These are phyloP conservation scores for Melozone crissalis DNA, from an alignment of 2,113 vertebrate species.

Conservation along the genomic window DNA sequence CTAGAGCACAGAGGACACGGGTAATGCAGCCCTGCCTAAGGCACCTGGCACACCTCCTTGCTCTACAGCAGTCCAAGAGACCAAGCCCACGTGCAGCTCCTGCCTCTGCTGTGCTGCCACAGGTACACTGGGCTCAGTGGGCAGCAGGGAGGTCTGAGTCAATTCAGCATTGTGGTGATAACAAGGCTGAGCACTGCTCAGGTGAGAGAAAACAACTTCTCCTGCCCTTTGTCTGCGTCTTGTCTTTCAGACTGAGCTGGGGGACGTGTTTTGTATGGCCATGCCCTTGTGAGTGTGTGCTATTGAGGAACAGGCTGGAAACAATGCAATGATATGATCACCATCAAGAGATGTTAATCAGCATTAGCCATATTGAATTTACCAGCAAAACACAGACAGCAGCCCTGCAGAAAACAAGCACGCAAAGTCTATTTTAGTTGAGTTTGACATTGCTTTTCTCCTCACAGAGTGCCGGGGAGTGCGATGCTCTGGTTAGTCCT, in stretches of 20 bases:
- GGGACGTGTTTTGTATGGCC: neutral
- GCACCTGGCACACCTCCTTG: neutral
- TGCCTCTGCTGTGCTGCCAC: neutral
- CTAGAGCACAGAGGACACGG: fast-evolving
- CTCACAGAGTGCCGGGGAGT: neutral
- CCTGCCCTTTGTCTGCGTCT: neutral
- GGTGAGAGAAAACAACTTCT: neutral
- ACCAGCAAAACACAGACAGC: neutral
- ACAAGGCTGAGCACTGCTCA: neutral
- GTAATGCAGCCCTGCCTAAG: neutral
- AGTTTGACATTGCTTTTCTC: neutral
- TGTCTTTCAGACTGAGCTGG: neutral
- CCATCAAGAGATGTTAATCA: constrained; percentile 39
- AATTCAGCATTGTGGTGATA: fast-evolving
- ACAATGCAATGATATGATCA: constrained; percentile 2
- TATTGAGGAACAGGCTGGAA: neutral
- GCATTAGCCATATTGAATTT: constrained; percentile 42
- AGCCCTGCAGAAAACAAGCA: constrained; percentile 18
- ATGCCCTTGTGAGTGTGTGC: neutral
- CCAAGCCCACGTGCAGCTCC: neutral
- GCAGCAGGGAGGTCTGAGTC: neutral
- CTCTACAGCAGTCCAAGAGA: neutral
- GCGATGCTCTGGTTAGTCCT: constrained; percentile 23
- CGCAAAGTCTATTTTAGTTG: constrained; percentile 14
- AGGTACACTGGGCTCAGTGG: fast-evolving